Evolutionary conservation across 2,797 vertebrate genomes (phyloP).

Genomic region (Bufotes viridis): DNA sequence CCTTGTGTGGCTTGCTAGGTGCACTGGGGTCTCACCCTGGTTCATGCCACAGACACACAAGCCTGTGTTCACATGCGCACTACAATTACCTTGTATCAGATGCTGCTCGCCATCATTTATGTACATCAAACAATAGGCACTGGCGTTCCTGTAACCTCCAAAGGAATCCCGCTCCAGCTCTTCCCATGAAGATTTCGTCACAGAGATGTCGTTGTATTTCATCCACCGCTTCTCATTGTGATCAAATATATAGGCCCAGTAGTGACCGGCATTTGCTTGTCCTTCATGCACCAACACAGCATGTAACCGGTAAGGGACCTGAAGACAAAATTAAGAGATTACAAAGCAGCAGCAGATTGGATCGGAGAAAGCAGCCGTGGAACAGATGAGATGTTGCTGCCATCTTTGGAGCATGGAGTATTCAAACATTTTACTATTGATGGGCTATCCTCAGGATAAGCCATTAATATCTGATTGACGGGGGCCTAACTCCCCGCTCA

Average conservation of each 20-base stretch:
- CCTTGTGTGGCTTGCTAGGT: no score
- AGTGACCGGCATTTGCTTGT: slow-evolving; percentile 96
- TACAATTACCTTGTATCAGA: slow-evolving; percentile 87
- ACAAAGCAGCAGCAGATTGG: neutral
- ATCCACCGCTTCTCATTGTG: slow-evolving; percentile 93
- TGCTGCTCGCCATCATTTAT: slow-evolving; percentile 96
- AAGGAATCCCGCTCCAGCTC: slow-evolving; percentile 97
- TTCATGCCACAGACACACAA: neutral
- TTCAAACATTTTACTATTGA: neutral
- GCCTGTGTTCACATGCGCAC: no score
- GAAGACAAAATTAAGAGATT: slow-evolving; percentile 25
- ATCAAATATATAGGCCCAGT: slow-evolving; percentile 98
- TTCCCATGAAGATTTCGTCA: slow-evolving; percentile 97
- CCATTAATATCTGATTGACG: no score
- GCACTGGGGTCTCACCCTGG: no score
- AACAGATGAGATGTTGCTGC: neutral
- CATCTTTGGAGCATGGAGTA: neutral
- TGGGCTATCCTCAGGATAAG: no score
- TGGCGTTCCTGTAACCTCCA: slow-evolving; percentile 96
- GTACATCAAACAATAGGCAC: slow-evolving; percentile 99
- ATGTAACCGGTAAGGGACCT: slow-evolving; percentile 97
- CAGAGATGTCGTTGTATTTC: slow-evolving; percentile 98
- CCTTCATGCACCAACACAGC: slow-evolving; percentile 97
- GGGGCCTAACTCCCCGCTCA: no score
- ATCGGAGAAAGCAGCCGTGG: neutral